Percentiles rank a stretch among this genome's conserved stretches.
Conservation (phyloP, 2,888 invertebrate species). For the Malacosoma neustria region DNA sequence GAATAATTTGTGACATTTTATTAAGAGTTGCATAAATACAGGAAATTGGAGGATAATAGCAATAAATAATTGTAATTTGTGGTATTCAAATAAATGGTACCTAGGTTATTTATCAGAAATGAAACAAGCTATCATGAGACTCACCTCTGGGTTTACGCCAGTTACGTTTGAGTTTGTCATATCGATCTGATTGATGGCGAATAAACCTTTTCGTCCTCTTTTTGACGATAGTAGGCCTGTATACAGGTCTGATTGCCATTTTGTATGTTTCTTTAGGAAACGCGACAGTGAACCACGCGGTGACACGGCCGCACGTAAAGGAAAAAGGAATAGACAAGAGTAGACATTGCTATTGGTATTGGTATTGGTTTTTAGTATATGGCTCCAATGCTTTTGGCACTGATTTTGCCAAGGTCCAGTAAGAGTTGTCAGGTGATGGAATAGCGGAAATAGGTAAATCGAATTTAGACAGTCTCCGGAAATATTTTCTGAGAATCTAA, state of each 20-base stretch:
- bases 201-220: slow-evolving; percentile 99
- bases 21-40: too few relatives aligned
- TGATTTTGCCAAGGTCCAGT: too few relatives aligned
- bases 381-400: too few relatives aligned
- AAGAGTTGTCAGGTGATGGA: too few relatives aligned
- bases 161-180: slow-evolving; percentile 95
- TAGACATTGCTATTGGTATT: slow-evolving; percentile 50
- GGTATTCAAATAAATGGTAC: background rate
- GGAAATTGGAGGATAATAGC: too few relatives aligned
- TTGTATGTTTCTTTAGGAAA: slow-evolving; percentile 64
- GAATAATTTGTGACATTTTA: background rate
- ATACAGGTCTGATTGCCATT: slow-evolving; percentile 93
- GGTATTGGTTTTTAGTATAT: too few relatives aligned
- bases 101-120: background rate
- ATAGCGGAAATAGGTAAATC: too few relatives aligned
- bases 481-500: too few relatives aligned
- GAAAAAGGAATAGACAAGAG: slow-evolving; percentile 61
- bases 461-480: too few relatives aligned
- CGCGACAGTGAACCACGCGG: slow-evolving; percentile 70
- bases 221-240: slow-evolving; percentile 93
- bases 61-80: too few relatives aligned
- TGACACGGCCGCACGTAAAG: slow-evolving; percentile 72
- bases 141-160: slow-evolving; percentile 98
- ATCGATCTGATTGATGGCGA: slow-evolving; percentile 98
- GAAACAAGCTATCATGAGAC: slow-evolving; percentile 9